Evolutionary conservation across 2,113 vertebrate species (phyloP).

Genomic region (Pogonocichla stellata): DNA sequence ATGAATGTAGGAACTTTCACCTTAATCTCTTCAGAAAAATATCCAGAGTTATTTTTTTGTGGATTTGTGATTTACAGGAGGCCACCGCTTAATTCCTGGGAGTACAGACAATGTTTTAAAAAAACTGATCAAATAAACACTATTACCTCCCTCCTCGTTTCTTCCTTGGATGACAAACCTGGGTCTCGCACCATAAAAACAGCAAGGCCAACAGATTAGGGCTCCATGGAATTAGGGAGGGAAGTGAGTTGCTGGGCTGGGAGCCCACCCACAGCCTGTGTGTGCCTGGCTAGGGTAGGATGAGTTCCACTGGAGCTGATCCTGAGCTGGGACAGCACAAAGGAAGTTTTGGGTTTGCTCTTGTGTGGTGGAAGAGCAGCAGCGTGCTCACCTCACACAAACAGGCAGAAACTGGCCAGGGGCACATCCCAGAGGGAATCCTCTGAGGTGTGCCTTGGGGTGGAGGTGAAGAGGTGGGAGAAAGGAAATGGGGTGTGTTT

Average conservation of each 20-base stretch:
- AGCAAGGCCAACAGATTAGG: neutral
- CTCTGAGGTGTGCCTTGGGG: neutral
- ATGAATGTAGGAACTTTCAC: constrained; percentile 46
- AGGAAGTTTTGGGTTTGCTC: neutral
- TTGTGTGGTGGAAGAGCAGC: neutral
- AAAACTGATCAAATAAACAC: constrained; percentile 22
- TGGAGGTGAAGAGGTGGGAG: neutral
- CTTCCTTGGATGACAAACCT: neutral
- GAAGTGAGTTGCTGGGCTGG: neutral
- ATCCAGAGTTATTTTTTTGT: neutral
- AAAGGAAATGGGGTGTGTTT: neutral
- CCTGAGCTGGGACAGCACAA: neutral
- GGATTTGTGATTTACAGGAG: constrained; percentile 44
- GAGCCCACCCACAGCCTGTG: constrained; percentile 17
- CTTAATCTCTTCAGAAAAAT: constrained; percentile 38
- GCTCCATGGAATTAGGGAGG: neutral
- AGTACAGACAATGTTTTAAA: neutral
- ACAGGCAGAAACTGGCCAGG: neutral
- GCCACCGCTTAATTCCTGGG: neutral
- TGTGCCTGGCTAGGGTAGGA: neutral
- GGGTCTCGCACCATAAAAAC: neutral
- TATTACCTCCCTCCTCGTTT: neutral
- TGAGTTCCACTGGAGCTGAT: neutral
- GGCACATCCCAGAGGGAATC: neutral
- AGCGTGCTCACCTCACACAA: neutral